Base-by-base conservation (phyloP, 1,140 invertebrate species). In the Phthorimaea operculella region DNA sequence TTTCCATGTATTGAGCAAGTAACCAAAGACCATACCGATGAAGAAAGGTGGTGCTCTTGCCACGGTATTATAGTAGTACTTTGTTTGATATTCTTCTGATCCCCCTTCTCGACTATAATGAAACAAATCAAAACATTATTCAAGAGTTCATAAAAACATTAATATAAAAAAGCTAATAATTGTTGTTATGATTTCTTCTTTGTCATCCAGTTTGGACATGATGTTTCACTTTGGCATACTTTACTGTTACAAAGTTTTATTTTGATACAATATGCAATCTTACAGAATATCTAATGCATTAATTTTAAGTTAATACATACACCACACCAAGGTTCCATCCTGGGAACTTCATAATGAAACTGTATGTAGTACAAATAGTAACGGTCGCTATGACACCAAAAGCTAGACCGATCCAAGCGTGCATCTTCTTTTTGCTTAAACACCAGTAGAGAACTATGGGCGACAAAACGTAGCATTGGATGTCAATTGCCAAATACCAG, bases 391-490 rank as follows among this genome's bases (percentile, higher is more conserved):
- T 16, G 2, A 60, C n/a, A 0, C 47, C 54, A 4, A 11, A 6
- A 1, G 47, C 45, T 14, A 59, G n/a, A 1, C 36, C 17, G 33
- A 51, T 52, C 71, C 74, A 79, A 1, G 71, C 72, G n/a, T 45
- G 33, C 14, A 11, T 44, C 52, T 66, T 65, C 17, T 55, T 69
- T n/a, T 67, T 59, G 36, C 54, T 61, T 0, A 79, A 59, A 0
- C 79, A 63, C 74, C 72, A 87, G 42, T 81, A 83, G 15, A 89
- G 55, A 3, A 89, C 58, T 1, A 89, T n/a, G 2, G 87, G 87
- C 5, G 87, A 85, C 28, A 92, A 51, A 11, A 91, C 67, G 63
- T 90, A 92, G 52, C 93, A 87, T 70, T 93, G 92, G 83, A 92
- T 90, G 64, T 94, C 93, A 33, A 92, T 90, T 1, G 92, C 83